Base-by-base conservation (phyloP, 2,888 invertebrate species). In the Thelaira solivaga region DNA sequence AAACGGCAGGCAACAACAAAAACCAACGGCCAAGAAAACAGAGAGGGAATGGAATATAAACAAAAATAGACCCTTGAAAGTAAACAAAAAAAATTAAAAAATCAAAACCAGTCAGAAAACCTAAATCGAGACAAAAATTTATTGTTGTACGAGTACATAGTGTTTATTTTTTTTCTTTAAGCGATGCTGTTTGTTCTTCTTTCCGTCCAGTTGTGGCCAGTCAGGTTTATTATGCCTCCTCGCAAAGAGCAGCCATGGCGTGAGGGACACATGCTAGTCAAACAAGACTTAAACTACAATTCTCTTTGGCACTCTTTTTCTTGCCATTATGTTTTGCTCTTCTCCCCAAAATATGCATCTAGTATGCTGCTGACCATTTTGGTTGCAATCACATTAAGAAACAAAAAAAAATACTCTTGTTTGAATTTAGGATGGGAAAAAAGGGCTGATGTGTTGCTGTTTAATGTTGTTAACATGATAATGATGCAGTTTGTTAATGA, bases 231-330 rank as follows among this genome's bases (percentile, higher is more conserved):
- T 36, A 59, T 68, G 34, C 49, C 73, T 73, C 51, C 51, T 65
- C 59, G 36, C 22, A 13, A 39, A 53, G 13, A 43, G 51, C 36
- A 51, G 55, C 36, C 59, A 41, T 61, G 34, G 68, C 45, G 55
- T 73, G 74, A 78, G 69, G 55, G 69, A 74, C 78, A 78, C 78
- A 78, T 78, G 78, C 74, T 78, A 61, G 78, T 78, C 69, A 78
- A 69, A 74, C 78, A 41, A 74, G 78, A 71, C 67, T 74, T 69
- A 13, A 62, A 45, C 24, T 45, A 41, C 22, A 51, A 41, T 62
- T 49, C 39, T 67, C n/a, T 41, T 18, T 11, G 10, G 1, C 10
- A 18, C 4, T 7, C 16, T 7, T 34, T 13, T 41, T 36, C 18
- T 5, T 31, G 7, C 4, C 36, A 51, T n/a, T n/a, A n/a, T n/a